A percentile compares a stretch with the other conserved stretches of the same genome.
These are phyloP conservation scores for Pinna nobilis DNA, from an alignment of 1,140 invertebrate genomes.

Conservation along the genomic window DNA sequence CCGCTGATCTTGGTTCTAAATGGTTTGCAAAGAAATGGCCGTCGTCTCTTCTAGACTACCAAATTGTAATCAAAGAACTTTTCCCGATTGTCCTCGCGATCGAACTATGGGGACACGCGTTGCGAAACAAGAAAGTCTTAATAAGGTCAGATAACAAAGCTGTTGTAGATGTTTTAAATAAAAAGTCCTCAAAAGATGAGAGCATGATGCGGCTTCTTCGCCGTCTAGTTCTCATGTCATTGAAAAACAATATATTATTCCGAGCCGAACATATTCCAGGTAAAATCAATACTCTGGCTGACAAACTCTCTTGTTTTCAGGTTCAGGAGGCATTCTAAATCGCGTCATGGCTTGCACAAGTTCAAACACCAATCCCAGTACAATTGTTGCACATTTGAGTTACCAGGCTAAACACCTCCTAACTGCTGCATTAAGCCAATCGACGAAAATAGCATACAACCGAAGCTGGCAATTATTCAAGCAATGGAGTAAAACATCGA, in stretches of 20 bases:
- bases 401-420: background rate
- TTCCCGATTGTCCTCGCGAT: conserved; percentile 31
- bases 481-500: background rate
- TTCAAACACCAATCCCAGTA: background rate
- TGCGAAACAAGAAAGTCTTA: conserved; percentile 15
- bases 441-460: conserved; percentile 13
- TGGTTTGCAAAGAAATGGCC: conserved; percentile 11
- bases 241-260: conserved; percentile 15
- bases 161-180: conserved; percentile 39
- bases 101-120: background rate
- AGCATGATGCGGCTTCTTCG: conserved; percentile 31
- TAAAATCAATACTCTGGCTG: conserved; percentile 9
- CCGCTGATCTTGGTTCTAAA: conserved; percentile 5
- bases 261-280: conserved; percentile 8
- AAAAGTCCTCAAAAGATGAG: conserved; percentile 26
- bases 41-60: background rate
- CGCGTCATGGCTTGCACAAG: background rate
- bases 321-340: background rate
- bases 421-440: background rate
- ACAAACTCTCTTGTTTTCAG: conserved; percentile 27
- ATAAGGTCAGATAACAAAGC: conserved; percentile 33
- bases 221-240: conserved; percentile 9
- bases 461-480: background rate
- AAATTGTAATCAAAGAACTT: conserved; percentile 21
- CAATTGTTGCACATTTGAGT: conserved; percentile 20